These are phyloP conservation scores for Myiothlypis coronata DNA, from an alignment of 2,797 vertebrate genomes.

Conservation along the genomic window DNA sequence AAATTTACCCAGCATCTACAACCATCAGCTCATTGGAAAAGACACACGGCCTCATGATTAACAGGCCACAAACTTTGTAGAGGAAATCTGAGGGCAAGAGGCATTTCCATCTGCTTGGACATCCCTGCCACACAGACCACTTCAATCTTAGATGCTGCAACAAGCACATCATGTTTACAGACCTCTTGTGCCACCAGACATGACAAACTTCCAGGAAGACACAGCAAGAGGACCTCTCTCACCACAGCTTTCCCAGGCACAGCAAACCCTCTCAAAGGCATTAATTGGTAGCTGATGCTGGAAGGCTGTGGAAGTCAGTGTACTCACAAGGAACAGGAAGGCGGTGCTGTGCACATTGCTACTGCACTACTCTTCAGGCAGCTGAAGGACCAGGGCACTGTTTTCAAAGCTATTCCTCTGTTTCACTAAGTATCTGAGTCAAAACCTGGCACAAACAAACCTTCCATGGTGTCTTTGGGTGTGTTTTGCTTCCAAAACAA, in stretches of 20 bases:
- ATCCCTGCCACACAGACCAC: not conserved
- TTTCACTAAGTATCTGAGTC: not conserved
- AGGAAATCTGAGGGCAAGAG: not conserved
- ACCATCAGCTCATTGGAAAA: not conserved
- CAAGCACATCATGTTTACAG: not conserved
- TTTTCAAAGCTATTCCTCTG: not conserved
- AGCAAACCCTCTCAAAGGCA: not conserved
- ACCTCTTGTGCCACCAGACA: not conserved
- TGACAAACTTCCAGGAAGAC: not conserved
- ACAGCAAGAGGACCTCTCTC: not conserved
- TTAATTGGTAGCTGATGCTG: not conserved
- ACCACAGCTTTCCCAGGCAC: not conserved
- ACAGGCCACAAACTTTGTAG: not conserved
- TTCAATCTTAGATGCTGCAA: not conserved
- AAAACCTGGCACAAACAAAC: not conserved
- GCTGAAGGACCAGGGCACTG: not conserved
- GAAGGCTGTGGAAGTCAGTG: not conserved
- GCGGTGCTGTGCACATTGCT: not conserved
- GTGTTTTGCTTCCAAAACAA: not conserved
- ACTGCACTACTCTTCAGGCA: not conserved
- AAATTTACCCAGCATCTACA: not conserved
- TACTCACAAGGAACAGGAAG: not conserved
- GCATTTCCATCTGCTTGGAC: not conserved
- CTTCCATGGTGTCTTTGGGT: not conserved
- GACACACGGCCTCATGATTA: not conserved